Evolutionary conservation across 2,888 invertebrate species (phyloP).

Genomic region (Macrophya annulata): DNA sequence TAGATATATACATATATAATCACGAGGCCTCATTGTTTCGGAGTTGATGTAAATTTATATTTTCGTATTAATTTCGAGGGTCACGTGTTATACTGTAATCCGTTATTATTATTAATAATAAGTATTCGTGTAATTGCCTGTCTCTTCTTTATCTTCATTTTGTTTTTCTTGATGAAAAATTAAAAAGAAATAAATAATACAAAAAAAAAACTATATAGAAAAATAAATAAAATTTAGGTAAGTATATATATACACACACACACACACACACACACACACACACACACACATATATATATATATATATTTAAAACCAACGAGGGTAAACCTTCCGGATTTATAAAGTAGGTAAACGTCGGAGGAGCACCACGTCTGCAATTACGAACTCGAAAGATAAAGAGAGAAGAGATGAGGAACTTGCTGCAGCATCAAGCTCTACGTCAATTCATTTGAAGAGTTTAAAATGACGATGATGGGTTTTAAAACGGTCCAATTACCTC

Average conservation of each 20-base stretch:
- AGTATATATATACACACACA: too few species aligned
- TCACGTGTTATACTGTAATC: too few species aligned
- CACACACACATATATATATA: too few species aligned
- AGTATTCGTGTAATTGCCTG: too few species aligned
- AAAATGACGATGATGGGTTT: constrained; percentile 4
- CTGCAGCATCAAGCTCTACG: background rate
- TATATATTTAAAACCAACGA: too few species aligned
- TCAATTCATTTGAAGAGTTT: constrained; percentile 17
- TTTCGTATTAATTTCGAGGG: background rate
- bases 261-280: too few species aligned
- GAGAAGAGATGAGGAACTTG: background rate
- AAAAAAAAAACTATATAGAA: too few species aligned
- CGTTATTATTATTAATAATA: too few species aligned
- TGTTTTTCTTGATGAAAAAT: too few species aligned
- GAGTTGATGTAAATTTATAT: background rate
- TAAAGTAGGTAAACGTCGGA: background rate
- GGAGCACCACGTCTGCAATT: background rate
- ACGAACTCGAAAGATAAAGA: background rate
- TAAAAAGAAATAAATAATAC: too few species aligned
- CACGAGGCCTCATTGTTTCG: background rate
- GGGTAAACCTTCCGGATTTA: background rate
- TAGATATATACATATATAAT: background rate
- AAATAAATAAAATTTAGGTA: too few species aligned
- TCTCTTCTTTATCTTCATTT: too few species aligned
- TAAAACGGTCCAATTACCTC: constrained; percentile 10